phyloP scores from a whole-genome alignment of 2,888 invertebrate species.

The Hirudinaria manillensis region DNA sequence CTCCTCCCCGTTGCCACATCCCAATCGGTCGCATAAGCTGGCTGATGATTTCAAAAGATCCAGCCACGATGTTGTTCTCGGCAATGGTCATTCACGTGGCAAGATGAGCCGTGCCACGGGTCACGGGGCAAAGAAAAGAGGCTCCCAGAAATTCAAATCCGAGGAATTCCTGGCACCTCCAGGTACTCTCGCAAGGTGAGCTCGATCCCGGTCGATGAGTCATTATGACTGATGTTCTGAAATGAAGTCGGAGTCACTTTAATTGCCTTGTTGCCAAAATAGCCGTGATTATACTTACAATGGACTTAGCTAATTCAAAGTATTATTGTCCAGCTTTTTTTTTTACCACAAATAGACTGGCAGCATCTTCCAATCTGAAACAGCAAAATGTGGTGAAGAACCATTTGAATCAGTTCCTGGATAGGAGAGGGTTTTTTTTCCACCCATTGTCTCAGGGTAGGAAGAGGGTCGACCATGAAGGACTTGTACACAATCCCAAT shows the following conservation, averaged over 20 bases:
- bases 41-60: not conserved
- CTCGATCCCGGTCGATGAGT: too few species aligned
- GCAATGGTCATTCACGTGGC: not conserved
- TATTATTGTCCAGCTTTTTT: not conserved
- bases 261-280: not conserved
- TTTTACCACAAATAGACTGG: too few species aligned
- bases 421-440: not conserved
- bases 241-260: not conserved
- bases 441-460: too few species aligned
- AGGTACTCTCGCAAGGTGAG: too few species aligned
- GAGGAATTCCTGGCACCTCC: not conserved
- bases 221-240: not conserved
- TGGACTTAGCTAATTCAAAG: too few species aligned
- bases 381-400: not conserved
- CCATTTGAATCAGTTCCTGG: slow-evolving; percentile 2
- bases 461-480: too few species aligned
- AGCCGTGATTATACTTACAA: not conserved
- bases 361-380: too few species aligned
- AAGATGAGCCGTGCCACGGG: not conserved
- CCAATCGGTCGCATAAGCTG: not conserved
- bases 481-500: too few species aligned
- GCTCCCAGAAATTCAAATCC: not conserved
- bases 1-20: not conserved
- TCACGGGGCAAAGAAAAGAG: not conserved
- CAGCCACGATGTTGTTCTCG: not conserved